phyloP scores from a whole-genome alignment of 2,113 vertebrate species.

The Dasyprocta punctata region DNA sequence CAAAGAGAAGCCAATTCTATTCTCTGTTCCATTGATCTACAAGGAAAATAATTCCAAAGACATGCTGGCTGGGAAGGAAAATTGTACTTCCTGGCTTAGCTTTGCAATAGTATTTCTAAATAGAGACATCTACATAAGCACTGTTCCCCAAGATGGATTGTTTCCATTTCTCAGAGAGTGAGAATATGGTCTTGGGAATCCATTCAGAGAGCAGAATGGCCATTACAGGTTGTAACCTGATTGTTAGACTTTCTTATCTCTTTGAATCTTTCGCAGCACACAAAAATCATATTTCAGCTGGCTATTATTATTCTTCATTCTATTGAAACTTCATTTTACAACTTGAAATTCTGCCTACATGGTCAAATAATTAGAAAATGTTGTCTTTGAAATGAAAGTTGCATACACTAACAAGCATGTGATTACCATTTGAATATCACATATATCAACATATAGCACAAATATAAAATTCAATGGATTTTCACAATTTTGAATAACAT shows the following conservation, averaged over 20 bases:
- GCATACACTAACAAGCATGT: neutral
- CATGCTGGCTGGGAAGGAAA: slow-evolving; percentile 56
- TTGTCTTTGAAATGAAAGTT: neutral
- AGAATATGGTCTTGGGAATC: neutral
- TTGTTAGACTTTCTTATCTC: neutral
- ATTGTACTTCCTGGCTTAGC: slow-evolving; percentile 57
- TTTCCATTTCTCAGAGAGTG: slow-evolving; percentile 13
- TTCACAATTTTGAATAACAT: neutral
- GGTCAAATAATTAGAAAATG: neutral
- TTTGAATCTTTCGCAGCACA: neutral
- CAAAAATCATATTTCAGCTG: neutral
- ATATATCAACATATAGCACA: neutral
- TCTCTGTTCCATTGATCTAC: slow-evolving; percentile 70
- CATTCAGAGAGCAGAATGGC: neutral
- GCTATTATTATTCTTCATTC: neutral
- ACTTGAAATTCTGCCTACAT: neutral
- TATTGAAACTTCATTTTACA: neutral
- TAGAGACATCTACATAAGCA: slow-evolving; percentile 53
- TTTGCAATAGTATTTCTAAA: slow-evolving; percentile 65
- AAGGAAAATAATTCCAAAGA: slow-evolving; percentile 60
- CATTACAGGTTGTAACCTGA: neutral
- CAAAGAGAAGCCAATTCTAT: slow-evolving; percentile 57
- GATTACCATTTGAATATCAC: neutral
- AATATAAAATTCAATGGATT: neutral
- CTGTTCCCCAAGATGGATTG: neutral